Base-by-base conservation (phyloP, 2,113 vertebrate species). In the Phrynosoma blainvillii region DNA sequence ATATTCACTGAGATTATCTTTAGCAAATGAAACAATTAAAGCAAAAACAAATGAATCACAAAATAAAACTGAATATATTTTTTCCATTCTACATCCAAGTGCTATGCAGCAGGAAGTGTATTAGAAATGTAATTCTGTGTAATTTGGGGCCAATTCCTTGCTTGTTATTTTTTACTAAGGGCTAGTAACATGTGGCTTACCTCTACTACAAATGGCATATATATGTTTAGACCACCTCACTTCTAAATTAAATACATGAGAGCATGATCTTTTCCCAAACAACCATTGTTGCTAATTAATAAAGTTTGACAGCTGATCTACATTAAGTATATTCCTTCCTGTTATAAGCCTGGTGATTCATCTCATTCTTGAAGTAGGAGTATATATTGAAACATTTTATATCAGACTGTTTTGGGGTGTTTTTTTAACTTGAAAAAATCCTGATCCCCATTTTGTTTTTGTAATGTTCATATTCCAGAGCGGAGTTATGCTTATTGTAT, bases 1-100 rank as follows among this genome's bases (percentile, higher is more conserved):
- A 80, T 5, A 66, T 36, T 76, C 27, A 75, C 4, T 30, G 30
- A 82, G 47, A 82, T 36, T 75, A 87, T 75, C 30, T 84, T 18
- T 40, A 83, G 56, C n/a, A 87, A 30, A 4, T 30, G 18, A 78
- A 78, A 20, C 78, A 59, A 87, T 79, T 47, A 77, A 18, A 89
- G 71, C 1, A 27, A 77, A 18, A 89, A 66, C 1, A 27, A 88
- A 36, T 40, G 32, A 78, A 36, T 68, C 62, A 84, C 16, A 89
- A 73, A 84, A 6, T 80, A 71, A 71, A 71, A 12, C 25, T 71
- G 25, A 71, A 87, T 62, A 70, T 40, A 70, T 65, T 74, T 36
- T 83, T 20, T 47, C 47, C 40, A 82, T 10, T 40, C 18, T 56
- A 32, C 81, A 52, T 65, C 10, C 71, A 47, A 10, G 65, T 42